Evolutionary conservation across 2,113 vertebrate genomes (phyloP).

Genomic region (Mesembrinibis cayennensis): DNA sequence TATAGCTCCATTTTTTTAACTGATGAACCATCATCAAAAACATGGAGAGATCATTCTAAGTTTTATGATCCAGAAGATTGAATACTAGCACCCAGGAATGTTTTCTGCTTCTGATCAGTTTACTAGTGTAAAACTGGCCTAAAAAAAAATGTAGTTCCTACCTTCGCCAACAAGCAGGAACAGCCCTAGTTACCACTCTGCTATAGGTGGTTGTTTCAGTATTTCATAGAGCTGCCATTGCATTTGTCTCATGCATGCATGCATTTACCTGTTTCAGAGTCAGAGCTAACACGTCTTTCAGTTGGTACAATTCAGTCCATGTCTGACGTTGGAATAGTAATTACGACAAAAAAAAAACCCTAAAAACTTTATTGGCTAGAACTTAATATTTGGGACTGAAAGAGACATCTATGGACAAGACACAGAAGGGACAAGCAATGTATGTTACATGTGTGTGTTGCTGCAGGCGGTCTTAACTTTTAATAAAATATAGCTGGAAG

Average conservation of each 20-base stretch:
- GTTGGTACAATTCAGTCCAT: neutral
- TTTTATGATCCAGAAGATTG: neutral
- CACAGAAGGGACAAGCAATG: neutral
- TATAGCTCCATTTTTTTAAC: neutral
- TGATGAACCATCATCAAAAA: neutral
- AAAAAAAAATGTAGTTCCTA: neutral
- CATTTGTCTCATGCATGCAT: neutral
- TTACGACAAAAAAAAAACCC: neutral
- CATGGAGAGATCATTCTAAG: neutral
- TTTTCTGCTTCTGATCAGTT: neutral
- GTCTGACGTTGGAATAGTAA: neutral
- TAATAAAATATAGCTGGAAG: neutral
- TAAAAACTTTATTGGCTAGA: neutral
- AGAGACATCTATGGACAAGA: neutral
- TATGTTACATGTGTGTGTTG: neutral
- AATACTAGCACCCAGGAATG: neutral
- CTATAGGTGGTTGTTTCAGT: neutral
- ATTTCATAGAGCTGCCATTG: neutral
- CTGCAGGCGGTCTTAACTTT: neutral
- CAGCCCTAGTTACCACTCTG: neutral
- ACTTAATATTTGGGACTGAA: neutral
- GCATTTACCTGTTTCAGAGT: neutral
- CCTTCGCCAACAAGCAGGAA: neutral
- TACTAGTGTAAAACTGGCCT: neutral
- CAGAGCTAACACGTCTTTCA: neutral